These are phyloP conservation scores for Aphidius gifuensis DNA, from an alignment of 1,140 invertebrate species.

Conservation along the genomic window DNA sequence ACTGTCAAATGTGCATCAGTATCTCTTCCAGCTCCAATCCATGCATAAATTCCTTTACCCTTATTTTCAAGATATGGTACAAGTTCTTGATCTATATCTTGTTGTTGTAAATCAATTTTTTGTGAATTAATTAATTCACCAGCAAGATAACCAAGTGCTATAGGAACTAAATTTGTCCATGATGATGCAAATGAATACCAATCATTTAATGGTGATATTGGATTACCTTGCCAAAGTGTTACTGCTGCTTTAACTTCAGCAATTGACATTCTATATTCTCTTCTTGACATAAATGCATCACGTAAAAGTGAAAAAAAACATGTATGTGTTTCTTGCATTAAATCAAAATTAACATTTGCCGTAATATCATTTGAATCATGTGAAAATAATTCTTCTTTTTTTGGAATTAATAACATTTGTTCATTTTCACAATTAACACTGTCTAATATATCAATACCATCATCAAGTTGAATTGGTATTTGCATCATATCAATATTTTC, in stretches of 20 bases:
- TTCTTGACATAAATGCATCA: constrained; percentile 79
- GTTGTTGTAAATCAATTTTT: constrained; percentile 46
- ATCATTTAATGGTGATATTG: constrained; percentile 76
- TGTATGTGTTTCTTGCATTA: constrained; percentile 73
- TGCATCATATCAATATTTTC: constrained; percentile 67
- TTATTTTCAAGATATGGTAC: constrained; percentile 93
- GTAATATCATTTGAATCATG: constrained; percentile 34
- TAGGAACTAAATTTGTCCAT: constrained; percentile 75
- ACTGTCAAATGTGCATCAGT: constrained; percentile 74
- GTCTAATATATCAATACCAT: constrained; percentile 60
- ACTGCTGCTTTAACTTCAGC: constrained; percentile 73
- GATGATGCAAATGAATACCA: constrained; percentile 71
- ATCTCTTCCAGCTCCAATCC: constrained; percentile 93
- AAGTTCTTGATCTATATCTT: constrained; percentile 80
- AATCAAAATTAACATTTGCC: constrained; percentile 47
- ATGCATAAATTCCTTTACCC: constrained; percentile 70
- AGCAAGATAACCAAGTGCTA: constrained; percentile 82
- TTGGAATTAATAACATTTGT: constrained; percentile 43
- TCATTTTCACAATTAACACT: constrained; percentile 53
- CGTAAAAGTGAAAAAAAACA: constrained; percentile 80
- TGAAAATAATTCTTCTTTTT: constrained; percentile 40
- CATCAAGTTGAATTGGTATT: constrained; percentile 63
- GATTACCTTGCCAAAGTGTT: constrained; percentile 75
- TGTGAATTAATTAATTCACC: constrained; percentile 66
- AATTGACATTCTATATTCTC: constrained; percentile 74